A percentile compares a stretch with the other conserved stretches of the same genome.
These are phyloP conservation scores for Glandiceps talaboti DNA, from an alignment of 53 echinoderm and acorn worm genomes.

Conservation along the genomic window DNA sequence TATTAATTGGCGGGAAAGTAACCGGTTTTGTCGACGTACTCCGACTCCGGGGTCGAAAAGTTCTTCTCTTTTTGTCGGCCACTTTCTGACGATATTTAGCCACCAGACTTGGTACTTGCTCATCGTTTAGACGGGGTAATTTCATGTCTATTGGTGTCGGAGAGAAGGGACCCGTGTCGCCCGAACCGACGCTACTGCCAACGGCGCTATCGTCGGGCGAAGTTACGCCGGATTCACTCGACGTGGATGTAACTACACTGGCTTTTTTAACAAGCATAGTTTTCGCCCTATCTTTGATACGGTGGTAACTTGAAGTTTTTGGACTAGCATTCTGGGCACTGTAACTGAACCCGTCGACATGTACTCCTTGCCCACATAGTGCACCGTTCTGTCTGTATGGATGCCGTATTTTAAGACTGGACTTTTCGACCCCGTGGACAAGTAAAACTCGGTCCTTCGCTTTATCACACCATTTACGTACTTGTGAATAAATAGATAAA, in stretches of 20 bases:
- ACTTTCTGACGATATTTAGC: constrained; percentile 38
- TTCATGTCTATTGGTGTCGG: constrained; percentile 14
- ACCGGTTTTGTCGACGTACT: not conserved
- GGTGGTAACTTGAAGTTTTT: constrained; percentile 11
- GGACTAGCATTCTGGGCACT: constrained; percentile 70
- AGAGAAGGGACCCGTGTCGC: constrained; percentile 6
- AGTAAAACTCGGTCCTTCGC: constrained; percentile 77
- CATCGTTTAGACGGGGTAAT: constrained; percentile 38
- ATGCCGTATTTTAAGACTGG: constrained; percentile 45
- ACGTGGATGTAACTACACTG: not conserved
- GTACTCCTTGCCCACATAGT: constrained; percentile 58
- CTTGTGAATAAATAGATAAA: constrained; percentile 50
- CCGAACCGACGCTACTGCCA: constrained; percentile 5
- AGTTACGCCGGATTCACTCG: not conserved
- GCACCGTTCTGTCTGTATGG: constrained; percentile 45
- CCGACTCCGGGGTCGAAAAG: not conserved
- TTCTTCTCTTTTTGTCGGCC: not conserved
- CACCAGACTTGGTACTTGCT: constrained; percentile 54
- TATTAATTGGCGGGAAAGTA: not conserved
- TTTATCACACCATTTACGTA: constrained; percentile 74
- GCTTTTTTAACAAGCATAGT: not conserved
- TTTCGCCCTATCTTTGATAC: not conserved
- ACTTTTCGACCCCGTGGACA: constrained; percentile 50
- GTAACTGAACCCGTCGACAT: constrained; percentile 67
- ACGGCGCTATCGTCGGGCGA: not conserved